Evolutionary conservation across 2,113 vertebrate species (phyloP), one percentile per base, ranked within the genome.

Genomic region (Orientallactaga bullata): DNA sequence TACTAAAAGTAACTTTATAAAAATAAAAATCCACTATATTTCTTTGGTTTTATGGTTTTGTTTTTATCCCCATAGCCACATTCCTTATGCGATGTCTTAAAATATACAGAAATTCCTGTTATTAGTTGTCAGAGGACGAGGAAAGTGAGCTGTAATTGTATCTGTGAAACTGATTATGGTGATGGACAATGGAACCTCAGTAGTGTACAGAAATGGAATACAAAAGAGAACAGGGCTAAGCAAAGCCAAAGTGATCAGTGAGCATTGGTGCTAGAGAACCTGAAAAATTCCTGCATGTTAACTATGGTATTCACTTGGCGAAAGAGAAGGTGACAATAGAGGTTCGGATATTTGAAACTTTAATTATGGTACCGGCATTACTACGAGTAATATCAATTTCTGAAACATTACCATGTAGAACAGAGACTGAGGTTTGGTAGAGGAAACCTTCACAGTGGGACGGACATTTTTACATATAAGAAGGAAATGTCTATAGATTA

Each of bases 111-210:
- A 17, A 60, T 86, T 61, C 74, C 68, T 85, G 51, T 47, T 30
- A 88, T 92, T 47, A 11, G 18, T 86, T 83, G 85, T 69, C 12
- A 68, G 32, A 92, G 13, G 79, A 92, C 23, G 0, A 79, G 66
- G 9, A 85, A 83, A 95, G 12, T 84, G 26, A 47, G 30, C 47
- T 26, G 26, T 81, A 23, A 0, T 0, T 12, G 2, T 69, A 4
- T 39, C 1, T 2, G 42, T 55, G 20, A 69, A 81, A 47, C 11
- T 73, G 3, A 35, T 65, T 69, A 30, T 35, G 30, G 60, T 65
- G 6, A 28, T 80, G 9, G 6, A 47, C 0, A n/a, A 12, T 47
- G 30, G 16, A 85, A 81, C 76, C 9, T 72, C 51, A 12, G 13
- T 28, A 10, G 12, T 5, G 2, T 85, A 20, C n/a, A 81, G 0